These are phyloP conservation scores for Pedetes capensis DNA, from an alignment of 2,113 vertebrate genomes.

Conservation along the genomic window DNA sequence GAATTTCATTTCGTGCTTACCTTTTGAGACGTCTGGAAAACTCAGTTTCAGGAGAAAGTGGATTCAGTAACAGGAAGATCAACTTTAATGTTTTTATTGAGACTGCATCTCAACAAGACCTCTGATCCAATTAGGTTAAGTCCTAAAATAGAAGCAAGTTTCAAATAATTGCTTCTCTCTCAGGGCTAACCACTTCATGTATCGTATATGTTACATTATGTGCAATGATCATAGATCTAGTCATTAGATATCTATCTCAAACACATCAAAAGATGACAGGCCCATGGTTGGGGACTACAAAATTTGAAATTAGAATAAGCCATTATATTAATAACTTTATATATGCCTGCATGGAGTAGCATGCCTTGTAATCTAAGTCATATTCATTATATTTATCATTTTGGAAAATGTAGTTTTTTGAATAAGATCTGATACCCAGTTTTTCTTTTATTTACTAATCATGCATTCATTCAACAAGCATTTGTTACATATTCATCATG, in stretches of 20 bases:
- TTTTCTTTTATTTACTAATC: not conserved
- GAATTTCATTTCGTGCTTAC: slow-evolving; percentile 65
- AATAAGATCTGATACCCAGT: not conserved
- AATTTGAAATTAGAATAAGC: not conserved
- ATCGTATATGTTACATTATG: not conserved
- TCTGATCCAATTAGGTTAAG: slow-evolving; percentile 61
- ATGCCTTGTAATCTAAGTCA: not conserved
- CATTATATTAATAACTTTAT: not conserved
- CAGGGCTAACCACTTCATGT: slow-evolving; percentile 28
- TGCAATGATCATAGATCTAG: slow-evolving; percentile 17
- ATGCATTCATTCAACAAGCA: not conserved
- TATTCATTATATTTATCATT: not conserved
- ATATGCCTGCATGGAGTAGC: too few species aligned
- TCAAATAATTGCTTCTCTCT: slow-evolving; percentile 55
- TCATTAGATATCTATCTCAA: not conserved
- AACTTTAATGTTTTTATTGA: slow-evolving; percentile 65
- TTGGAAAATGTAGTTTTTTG: too few species aligned
- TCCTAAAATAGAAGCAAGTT: slow-evolving; percentile 35
- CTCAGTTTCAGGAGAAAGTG: not conserved
- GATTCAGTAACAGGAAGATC: not conserved
- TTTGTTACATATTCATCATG: not conserved
- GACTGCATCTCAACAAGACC: slow-evolving; percentile 35
- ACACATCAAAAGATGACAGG: not conserved
- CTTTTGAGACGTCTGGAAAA: slow-evolving; percentile 33
- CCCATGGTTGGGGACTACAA: not conserved